phyloP scores from a whole-genome alignment of 1,140 invertebrate genomes.

The Anoplophora glabripennis region DNA sequence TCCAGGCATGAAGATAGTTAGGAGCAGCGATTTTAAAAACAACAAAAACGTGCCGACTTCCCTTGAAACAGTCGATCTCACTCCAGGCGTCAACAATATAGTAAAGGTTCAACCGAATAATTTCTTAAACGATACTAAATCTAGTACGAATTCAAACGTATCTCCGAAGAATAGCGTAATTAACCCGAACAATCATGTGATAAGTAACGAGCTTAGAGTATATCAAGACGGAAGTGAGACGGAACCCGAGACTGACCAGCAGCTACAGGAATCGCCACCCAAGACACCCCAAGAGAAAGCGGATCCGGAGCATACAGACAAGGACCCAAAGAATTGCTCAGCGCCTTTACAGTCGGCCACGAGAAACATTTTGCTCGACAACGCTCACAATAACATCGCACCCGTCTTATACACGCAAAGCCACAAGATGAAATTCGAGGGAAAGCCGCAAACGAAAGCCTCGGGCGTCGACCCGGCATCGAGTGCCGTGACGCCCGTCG shows the following conservation, averaged over 20 bases:
- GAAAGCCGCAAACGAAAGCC: background rate
- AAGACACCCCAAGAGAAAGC: constrained; percentile 28
- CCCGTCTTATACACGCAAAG: constrained; percentile 63
- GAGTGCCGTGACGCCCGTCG: constrained; percentile 18
- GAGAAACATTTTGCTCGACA: constrained; percentile 75
- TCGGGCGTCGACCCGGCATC: constrained; percentile 22
- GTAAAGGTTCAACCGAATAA: constrained; percentile 48
- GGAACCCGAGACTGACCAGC: too few species aligned
- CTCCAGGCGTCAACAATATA: constrained; percentile 31
- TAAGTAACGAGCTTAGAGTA: too few species aligned
- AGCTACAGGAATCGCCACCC: too few species aligned
- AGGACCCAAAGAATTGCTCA: constrained; percentile 67
- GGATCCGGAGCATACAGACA: constrained; percentile 40
- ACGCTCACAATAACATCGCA: constrained; percentile 64
- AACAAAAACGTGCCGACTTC: constrained; percentile 10
- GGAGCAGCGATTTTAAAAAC: constrained; percentile 9
- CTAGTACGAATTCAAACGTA: constrained; percentile 3
- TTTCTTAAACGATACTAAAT: constrained; percentile 35
- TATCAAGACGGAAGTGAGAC: too few species aligned
- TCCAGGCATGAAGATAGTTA: constrained; percentile 21
- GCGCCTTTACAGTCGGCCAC: constrained; percentile 68
- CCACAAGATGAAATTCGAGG: background rate
- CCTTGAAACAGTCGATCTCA: constrained; percentile 1
- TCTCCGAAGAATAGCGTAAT: too few species aligned
- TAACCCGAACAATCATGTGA: too few species aligned